Evolutionary conservation across 2,888 invertebrate species (phyloP).

Genomic region (Polia nebulosa): DNA sequence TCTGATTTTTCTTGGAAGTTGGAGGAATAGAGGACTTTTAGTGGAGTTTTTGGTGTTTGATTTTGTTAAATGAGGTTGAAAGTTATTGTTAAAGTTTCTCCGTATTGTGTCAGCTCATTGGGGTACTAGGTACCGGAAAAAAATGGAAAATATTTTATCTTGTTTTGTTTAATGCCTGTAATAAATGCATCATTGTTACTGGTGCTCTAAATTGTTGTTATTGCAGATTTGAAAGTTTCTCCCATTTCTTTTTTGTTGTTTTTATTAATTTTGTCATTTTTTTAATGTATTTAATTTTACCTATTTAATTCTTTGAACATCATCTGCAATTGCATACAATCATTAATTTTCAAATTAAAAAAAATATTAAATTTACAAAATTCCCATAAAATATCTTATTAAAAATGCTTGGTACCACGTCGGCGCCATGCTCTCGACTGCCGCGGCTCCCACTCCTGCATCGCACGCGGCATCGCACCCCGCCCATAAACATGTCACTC

Average conservation of each 20-base stretch:
- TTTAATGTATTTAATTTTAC: no score
- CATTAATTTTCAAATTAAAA: background rate
- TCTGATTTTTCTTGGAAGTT: background rate
- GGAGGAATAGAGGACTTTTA: accelerated
- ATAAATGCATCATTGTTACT: background rate
- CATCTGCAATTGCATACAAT: background rate
- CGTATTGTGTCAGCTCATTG: background rate
- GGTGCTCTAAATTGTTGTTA: background rate
- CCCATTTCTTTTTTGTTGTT: background rate
- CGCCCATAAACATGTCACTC: constrained; percentile 91
- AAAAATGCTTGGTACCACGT: constrained; percentile 50
- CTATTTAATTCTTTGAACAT: background rate
- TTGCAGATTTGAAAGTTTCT: background rate
- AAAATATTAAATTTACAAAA: background rate
- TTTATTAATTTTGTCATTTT: background rate
- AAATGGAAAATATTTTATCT: background rate
- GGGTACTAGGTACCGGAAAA: background rate
- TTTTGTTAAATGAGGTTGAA: background rate
- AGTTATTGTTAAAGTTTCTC: background rate
- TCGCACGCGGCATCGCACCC: constrained; percentile 83
- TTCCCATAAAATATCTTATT: constrained; percentile 23
- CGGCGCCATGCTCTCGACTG: constrained; percentile 89
- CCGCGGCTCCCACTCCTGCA: constrained; percentile 82
- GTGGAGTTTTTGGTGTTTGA: background rate
- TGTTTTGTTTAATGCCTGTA: no score